Evolutionary conservation across 2,113 vertebrate species (phyloP), one percentile per base, ranked within the genome.

Genomic region (Corythornis madagascariensis): DNA sequence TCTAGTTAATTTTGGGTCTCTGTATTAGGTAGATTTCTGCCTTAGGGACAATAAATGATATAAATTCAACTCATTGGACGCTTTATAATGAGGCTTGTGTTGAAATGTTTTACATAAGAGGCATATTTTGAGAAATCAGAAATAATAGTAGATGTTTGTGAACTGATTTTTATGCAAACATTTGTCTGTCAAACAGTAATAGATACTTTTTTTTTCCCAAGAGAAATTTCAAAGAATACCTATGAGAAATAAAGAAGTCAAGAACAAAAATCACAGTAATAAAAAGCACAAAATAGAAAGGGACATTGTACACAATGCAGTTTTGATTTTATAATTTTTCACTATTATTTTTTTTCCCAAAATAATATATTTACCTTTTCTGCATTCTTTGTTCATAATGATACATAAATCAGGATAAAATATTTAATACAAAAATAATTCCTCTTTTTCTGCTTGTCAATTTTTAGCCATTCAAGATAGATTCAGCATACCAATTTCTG

Each of bases 251-350:
- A 66, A 61, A 25, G 21, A 65, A 71, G 6, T 45, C 18, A 56
- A 26, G 33, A 13, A 40, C 7, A 63, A 77, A 48, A 61, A 43
- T 70, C 16, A 45, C 17, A 52, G 8, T 28, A 80, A 64, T 60
- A 48, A 81, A 81, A 57, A 61, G 1, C n/a, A 72, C 3, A 31
- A 11, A 72, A 57, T 33, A 91, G 72, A 60, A 78, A 5, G 9
- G 6, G 3, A 25, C 16, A 33, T 18, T 20, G 13, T 16, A 38
- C 0, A 0, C 16, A 63, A 69, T 11, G 8, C 16, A 60, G 13
- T 65, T 81, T 55, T 70, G 21, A 43, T 43, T 60, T 70, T 59
- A 28, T 14, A 55, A 19, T 16, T 67, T 53, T 15, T 55, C 1
- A 40, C 25, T 63, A 12, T n/a, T 71, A 1, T 53, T 16, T 19